A percentile compares a stretch with the other conserved stretches of the same genome.
These are phyloP conservation scores for Intellagama lesueurii DNA, from an alignment of 2,797 vertebrate genomes.

Conservation along the genomic window DNA sequence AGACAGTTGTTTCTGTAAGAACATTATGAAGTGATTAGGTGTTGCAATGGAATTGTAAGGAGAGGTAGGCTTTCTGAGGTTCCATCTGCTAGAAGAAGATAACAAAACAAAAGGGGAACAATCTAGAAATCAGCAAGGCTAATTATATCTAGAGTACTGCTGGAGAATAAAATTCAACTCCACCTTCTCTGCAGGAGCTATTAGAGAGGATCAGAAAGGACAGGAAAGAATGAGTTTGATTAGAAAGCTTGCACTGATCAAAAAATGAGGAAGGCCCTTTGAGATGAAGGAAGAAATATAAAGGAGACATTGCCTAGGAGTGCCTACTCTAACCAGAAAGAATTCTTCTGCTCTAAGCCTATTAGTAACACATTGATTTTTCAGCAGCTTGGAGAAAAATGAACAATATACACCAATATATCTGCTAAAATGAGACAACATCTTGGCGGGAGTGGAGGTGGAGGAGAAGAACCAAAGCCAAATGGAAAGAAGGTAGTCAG, in stretches of 20 bases:
- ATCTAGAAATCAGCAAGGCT: neutral
- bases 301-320: slow-evolving; percentile 1
- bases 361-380: slow-evolving; percentile 13
- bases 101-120: slow-evolving; percentile 4
- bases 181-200: neutral
- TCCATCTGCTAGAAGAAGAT: neutral
- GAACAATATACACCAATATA: neutral
- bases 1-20: neutral
- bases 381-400: neutral
- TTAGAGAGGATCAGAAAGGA: neutral
- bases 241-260: neutral
- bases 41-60: neutral
- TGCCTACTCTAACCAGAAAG: neutral
- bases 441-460: too few relatives aligned
- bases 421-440: neutral
- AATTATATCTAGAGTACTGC: neutral
- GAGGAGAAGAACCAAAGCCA: neutral
- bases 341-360: neutral
- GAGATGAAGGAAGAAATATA: neutral
- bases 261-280: neutral
- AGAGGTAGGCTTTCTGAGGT: neutral
- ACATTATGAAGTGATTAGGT: neutral
- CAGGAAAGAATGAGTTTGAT: neutral
- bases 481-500: neutral
- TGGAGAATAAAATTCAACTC: neutral